These are phyloP conservation scores for Ormyrus labotus DNA, from an alignment of 2,888 invertebrate genomes.

Conservation along the genomic window DNA sequence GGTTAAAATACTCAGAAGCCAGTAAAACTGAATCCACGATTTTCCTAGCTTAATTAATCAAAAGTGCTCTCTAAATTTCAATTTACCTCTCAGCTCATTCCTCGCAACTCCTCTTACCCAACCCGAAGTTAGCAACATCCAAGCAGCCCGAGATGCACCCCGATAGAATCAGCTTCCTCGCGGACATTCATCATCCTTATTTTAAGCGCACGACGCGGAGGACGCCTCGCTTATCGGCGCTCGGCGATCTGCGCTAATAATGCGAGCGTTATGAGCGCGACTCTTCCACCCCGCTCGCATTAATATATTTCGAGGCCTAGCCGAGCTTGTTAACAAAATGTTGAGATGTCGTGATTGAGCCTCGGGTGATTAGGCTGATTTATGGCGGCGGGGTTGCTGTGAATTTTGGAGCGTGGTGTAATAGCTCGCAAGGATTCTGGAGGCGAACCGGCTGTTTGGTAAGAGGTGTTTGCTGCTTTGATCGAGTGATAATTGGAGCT, in stretches of 20 bases:
- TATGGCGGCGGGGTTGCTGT: background rate
- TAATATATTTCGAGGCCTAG: conserved; percentile 19
- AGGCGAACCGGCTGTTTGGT: too few species aligned
- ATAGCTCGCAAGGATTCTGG: too few species aligned
- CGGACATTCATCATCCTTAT: conserved; percentile 73
- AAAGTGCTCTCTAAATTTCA: too few species aligned
- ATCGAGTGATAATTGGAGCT: too few species aligned
- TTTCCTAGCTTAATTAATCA: too few species aligned
- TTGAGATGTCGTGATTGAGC: conserved; percentile 6
- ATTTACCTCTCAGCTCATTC: background rate
- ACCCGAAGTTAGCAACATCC: too few species aligned
- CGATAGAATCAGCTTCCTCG: conserved; percentile 3
- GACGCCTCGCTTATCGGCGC: conserved; percentile 62
- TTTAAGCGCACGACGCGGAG: conserved; percentile 70
- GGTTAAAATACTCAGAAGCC: too few species aligned
- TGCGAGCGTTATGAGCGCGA: conserved; percentile 70
- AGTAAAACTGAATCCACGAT: too few species aligned
- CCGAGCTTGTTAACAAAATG: conserved; percentile 18
- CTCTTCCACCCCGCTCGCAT: background rate
- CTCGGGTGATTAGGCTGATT: background rate
- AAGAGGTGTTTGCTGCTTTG: too few species aligned
- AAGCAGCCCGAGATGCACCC: background rate
- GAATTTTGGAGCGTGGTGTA: too few species aligned
- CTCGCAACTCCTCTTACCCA: background rate
- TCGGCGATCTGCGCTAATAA: conserved; percentile 72